Base-by-base conservation (phyloP, 2,888 invertebrate genomes). In the Campopleginae sp. region DNA sequence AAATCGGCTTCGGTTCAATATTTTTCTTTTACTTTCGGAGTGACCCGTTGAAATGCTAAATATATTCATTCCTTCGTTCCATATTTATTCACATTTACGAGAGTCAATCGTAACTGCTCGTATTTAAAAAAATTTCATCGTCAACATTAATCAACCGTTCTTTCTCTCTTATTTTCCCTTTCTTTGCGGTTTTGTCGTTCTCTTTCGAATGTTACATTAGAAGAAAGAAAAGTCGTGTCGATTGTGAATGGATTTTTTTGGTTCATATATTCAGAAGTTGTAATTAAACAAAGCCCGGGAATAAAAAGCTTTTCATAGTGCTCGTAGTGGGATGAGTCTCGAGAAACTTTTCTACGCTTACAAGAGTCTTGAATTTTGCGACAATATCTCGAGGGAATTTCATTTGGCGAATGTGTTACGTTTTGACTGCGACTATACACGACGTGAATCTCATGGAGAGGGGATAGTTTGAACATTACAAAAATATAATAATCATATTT, bases 331-430 rank as follows among this genome's bases (percentile, higher is more conserved):
- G 31, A 68, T 17, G 66, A 68, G 46, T 66, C 75, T 75, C 75
- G 17, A 58, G 65, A 46, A 33, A 58, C 42, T 81, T 33, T 27
- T 4, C 17, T 33, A 7, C 12, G 51, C 63, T 42, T 71, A 44
- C 65, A 65, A 54, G 31, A 77, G 72, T 68, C 38, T 82, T 71
- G 72, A 72, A 82, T 82, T 79, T 72, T 70, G 44, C 54, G 66
- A 79, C 71, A 46, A 31, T 66, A 71, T 44, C 46, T 42, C 8
- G 23, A n/a, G 42, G 54, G 65, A 44, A 66, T 65, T 38, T 23
- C 44, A 14, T 1, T 42, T 58, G 31, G 27, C 10, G 54, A 10
- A 54, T 54, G 19, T 54, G 2, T 3, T 54, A n/a, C n/a, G 23
- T 10, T 54, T 23, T 3, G 23, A 54, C 8, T 14, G 17, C 14